Percentiles rank a stretch among this genome's conserved stretches.
phyloP scores from a whole-genome alignment of 2,113 vertebrate species.

The Hyaena hyaena region DNA sequence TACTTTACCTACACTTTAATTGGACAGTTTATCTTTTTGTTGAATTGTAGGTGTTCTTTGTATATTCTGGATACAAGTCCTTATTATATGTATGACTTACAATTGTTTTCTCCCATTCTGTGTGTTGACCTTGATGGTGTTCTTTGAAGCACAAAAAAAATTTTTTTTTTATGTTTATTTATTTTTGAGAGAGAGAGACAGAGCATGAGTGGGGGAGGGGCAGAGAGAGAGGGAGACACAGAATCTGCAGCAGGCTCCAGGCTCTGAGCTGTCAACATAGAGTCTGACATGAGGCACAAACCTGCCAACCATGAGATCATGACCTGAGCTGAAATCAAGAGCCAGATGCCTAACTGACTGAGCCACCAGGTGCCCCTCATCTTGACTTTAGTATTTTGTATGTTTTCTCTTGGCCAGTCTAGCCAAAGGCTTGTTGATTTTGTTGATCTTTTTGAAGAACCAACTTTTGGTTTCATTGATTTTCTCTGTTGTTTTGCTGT shows the following conservation, averaged over 20 bases:
- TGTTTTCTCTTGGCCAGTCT: background rate
- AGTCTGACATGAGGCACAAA: no score
- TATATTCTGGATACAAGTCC: background rate
- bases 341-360: no score
- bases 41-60: background rate
- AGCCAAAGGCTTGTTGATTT: background rate
- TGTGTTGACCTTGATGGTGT: background rate
- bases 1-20: background rate
- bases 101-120: background rate
- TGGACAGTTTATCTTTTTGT: background rate
- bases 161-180: no score
- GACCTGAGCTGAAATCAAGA: no score
- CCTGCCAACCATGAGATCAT: no score
- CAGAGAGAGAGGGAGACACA: no score
- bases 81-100: background rate
- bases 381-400: background rate
- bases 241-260: no score
- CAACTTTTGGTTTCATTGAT: conserved; percentile 28
- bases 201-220: no score
- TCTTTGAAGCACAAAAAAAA: background rate
- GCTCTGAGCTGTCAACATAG: no score
- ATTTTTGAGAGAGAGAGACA: no score
- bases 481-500: background rate
- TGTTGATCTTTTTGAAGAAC: background rate
- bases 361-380: no score